Evolutionary conservation across 2,797 vertebrate genomes (phyloP).

Genomic region (Phrynocephalus guinanensis): DNA sequence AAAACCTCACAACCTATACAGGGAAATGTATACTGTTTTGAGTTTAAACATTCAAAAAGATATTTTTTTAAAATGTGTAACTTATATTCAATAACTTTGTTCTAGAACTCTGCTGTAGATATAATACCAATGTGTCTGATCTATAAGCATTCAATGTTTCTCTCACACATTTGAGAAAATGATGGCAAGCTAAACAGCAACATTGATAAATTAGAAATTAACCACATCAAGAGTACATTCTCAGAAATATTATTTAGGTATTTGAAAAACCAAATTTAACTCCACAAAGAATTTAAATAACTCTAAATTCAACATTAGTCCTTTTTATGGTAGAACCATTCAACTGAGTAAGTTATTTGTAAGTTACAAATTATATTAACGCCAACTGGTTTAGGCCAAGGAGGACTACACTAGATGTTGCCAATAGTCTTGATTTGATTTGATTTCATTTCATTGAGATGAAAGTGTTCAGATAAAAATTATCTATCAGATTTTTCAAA

Average conservation of each 20-base stretch:
- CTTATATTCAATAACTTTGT: background rate
- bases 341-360: background rate
- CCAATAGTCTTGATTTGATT: no score
- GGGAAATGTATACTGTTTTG: background rate
- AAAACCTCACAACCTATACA: background rate
- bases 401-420: no score
- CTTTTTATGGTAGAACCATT: background rate
- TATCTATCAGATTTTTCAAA: slow-evolving; percentile 67
- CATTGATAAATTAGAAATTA: slow-evolving; percentile 50
- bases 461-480: slow-evolving; percentile 60
- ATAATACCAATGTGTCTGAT: slow-evolving; percentile 7
- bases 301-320: background rate
- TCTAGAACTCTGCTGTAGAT: background rate
- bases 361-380: background rate
- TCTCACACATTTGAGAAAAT: background rate
- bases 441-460: slow-evolving; percentile 57
- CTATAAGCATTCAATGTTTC: slow-evolving; percentile 6
- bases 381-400: background rate
- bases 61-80: background rate
- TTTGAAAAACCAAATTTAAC: slow-evolving; percentile 37
- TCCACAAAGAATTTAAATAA: slow-evolving; percentile 20
- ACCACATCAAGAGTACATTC: slow-evolving; percentile 33
- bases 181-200: slow-evolving; percentile 40
- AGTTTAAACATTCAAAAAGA: background rate
- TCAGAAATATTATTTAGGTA: slow-evolving; percentile 43